Percentiles rank a stretch among this genome's conserved stretches.
Conservation (phyloP, 2,113 vertebrate genomes). For the Cyanoderma ruficeps region DNA sequence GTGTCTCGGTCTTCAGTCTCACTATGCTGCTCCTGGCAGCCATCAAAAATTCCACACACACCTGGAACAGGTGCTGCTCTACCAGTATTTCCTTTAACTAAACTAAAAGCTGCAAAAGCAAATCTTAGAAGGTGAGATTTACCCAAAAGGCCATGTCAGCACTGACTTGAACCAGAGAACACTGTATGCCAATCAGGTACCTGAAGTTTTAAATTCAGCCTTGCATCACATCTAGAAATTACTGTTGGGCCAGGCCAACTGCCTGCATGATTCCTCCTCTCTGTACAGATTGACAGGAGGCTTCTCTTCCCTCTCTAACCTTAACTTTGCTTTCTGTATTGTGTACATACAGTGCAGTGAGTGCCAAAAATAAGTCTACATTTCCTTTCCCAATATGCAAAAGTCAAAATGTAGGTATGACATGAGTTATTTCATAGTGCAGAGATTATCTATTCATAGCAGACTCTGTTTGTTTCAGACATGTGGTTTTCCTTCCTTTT, state of each 20-base stretch:
- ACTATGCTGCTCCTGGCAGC: neutral
- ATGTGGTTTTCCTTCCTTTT: constrained; percentile 49
- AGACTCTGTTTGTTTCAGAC: neutral
- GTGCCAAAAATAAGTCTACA: constrained; percentile 31
- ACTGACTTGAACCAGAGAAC: neutral
- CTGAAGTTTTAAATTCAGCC: neutral
- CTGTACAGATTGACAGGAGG: neutral
- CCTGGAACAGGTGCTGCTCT: neutral
- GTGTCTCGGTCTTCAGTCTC: neutral
- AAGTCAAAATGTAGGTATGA: constrained; percentile 16
- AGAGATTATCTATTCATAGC: neutral
- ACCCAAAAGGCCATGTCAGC: neutral
- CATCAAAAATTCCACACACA: neutral
- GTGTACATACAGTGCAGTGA: neutral
- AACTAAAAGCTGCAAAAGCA: neutral
- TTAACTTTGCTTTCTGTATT: neutral
- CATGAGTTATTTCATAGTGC: constrained; percentile 14
- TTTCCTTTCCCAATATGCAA: constrained; percentile 42
- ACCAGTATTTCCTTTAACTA: neutral
- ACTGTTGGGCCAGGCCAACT: neutral
- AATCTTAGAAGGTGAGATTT: neutral
- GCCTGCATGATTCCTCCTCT: neutral
- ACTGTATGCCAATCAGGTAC: neutral
- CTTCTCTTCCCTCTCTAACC: neutral
- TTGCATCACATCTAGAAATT: neutral